A percentile compares a stretch with the other conserved stretches of the same genome.
These are phyloP conservation scores for Anabacerthia variegaticeps DNA, from an alignment of 2,797 vertebrate species.

Conservation along the genomic window DNA sequence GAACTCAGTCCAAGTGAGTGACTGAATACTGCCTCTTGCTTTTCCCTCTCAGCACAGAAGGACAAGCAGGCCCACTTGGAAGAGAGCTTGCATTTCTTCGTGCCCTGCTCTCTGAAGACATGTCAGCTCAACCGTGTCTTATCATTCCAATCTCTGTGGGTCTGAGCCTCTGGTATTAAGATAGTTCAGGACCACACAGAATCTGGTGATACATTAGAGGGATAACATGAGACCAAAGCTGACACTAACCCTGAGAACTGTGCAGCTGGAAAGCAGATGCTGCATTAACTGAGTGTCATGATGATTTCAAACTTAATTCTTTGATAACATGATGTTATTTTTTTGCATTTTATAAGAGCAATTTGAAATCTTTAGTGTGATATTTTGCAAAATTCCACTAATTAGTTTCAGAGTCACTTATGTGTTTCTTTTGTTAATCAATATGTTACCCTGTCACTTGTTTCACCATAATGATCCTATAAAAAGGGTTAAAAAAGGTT, in stretches of 20 bases:
- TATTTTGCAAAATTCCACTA: not conserved
- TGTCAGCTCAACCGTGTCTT: not conserved
- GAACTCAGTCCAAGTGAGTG: not conserved
- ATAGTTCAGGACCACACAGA: conserved; percentile 52
- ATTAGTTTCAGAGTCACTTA: not conserved
- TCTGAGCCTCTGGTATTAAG: not conserved
- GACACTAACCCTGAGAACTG: not conserved
- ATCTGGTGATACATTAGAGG: not conserved
- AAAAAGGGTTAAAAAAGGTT: not conserved
- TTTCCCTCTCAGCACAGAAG: not conserved
- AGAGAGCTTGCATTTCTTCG: not conserved
- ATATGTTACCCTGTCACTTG: not conserved
- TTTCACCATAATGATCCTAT: not conserved
- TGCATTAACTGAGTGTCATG: not conserved
- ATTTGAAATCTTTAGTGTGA: not conserved
- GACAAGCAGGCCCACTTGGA: not conserved
- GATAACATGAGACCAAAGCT: not conserved
- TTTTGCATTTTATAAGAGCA: not conserved
- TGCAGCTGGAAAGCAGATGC: not conserved
- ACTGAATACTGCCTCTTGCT: not conserved
- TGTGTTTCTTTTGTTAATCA: not conserved
- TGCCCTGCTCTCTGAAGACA: not conserved
- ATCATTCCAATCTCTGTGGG: not conserved
- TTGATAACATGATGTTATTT: not conserved
- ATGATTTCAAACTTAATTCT: not conserved